Evolutionary conservation across 2,888 invertebrate species (phyloP), one percentile per base, ranked within the genome.

Genomic region (Melieria omissa): DNA sequence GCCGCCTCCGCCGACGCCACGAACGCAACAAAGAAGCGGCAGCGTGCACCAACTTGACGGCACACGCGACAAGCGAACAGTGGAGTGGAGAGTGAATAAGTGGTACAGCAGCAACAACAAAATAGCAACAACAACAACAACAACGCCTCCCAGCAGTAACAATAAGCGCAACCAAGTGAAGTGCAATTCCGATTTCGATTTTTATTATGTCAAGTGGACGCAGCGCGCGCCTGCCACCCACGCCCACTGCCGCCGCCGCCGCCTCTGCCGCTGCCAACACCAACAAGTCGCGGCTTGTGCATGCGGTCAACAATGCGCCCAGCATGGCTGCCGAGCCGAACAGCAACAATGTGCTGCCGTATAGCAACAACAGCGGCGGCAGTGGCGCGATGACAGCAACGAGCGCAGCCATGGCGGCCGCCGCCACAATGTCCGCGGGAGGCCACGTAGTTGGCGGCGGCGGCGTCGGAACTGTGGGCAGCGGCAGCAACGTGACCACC

Each of bases 171-270:
- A 58, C 58, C n/a, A 58, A n/a, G 10, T 58, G 6, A 54, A 65
- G 14, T 9, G 6, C 16, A 63, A 63, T 46, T 63, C 47, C 63
- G 42, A 65, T 44, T 14, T 45, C n/a, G 14, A 61, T 65, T 42
- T 60, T 73, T 76, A 79, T 75, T 77, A 86, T 86, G 86, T 85
- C 86, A 78, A 86, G 86, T 82, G 86, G 86, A 78, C 85, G 86
- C 72, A 86, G 86, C 76, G 86, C 86, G 72, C 82, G 86, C 75
- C 78, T 86, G 74, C 86, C 86, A 73, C 84, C 84, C 71, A 86
- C 86, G 74, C 86, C 86, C 73, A 83, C 79, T 79, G 74, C 72
- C 72, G 65, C 77, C 79, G 79, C 79, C 73, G 82, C 79, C 73
- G 81, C 45, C 47, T 45, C 54, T 42, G 44, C 16, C n/a, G 58